Evolutionary conservation across 2,797 vertebrate genomes (phyloP).

Genomic region (Lateolabrax maculatus): DNA sequence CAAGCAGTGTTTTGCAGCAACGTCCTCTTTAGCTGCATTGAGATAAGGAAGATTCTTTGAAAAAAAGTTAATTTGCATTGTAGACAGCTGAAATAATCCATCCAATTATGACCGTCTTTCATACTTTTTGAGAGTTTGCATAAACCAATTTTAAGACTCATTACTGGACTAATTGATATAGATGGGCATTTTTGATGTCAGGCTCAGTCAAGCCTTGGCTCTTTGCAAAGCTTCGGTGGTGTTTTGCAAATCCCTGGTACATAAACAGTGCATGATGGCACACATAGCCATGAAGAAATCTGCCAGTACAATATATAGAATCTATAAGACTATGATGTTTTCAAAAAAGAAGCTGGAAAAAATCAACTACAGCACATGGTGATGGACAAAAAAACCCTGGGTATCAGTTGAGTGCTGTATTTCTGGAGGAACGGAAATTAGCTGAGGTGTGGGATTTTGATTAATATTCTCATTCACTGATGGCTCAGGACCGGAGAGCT

Average conservation of each 20-base stretch:
- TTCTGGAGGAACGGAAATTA: slow-evolving; percentile 72
- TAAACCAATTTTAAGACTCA: slow-evolving; percentile 1
- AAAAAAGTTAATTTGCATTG: neutral
- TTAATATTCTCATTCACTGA: slow-evolving; percentile 65
- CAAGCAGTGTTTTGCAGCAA: neutral
- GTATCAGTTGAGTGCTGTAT: slow-evolving; percentile 54
- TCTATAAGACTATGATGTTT: slow-evolving; percentile 35
- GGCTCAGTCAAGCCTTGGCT: slow-evolving; percentile 28
- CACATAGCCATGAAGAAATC: slow-evolving; percentile 1
- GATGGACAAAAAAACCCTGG: slow-evolving; percentile 53
- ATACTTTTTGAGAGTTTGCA: slow-evolving; percentile 5
- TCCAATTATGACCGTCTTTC: neutral
- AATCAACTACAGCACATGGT: slow-evolving; percentile 26
- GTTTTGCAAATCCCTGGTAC: slow-evolving; percentile 38
- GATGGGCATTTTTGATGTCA: slow-evolving; percentile 23
- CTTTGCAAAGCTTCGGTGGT: slow-evolving; percentile 27
- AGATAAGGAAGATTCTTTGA: neutral
- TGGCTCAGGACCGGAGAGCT: slow-evolving; percentile 43
- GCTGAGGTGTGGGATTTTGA: slow-evolving; percentile 63
- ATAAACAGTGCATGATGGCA: slow-evolving; percentile 38
- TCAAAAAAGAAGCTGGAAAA: slow-evolving; percentile 23
- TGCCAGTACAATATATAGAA: slow-evolving; percentile 15
- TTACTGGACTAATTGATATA: slow-evolving; percentile 17
- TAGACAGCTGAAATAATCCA: slow-evolving; percentile 7
- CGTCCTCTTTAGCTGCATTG: neutral